Evolutionary conservation across 2,797 vertebrate species (phyloP).

Genomic region (Lepus oiostolus): DNA sequence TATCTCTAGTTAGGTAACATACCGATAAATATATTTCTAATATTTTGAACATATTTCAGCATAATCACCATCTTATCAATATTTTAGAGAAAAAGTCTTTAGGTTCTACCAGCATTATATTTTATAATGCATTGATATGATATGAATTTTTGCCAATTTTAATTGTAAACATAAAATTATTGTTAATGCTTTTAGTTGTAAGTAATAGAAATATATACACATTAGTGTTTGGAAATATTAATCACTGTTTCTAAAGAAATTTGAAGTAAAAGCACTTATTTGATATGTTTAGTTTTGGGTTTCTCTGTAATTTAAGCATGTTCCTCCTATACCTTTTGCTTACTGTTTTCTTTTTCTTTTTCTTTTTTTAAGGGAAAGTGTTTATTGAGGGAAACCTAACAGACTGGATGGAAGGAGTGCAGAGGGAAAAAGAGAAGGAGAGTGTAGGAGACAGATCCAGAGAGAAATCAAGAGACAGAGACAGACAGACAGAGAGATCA

Average conservation of each 20-base stretch:
- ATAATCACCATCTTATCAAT: background rate
- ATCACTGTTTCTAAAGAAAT: background rate
- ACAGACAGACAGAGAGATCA: too few species aligned
- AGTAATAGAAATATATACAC: background rate
- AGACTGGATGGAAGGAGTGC: too few species aligned
- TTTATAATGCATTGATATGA: background rate
- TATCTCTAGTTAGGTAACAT: background rate
- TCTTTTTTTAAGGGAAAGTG: too few species aligned
- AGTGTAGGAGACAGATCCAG: too few species aligned
- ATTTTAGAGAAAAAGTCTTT: background rate
- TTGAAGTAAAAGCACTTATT: slow-evolving; percentile 38
- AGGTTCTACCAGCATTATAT: background rate
- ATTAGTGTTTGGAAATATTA: background rate
- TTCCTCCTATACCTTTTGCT: background rate
- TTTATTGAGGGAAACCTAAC: too few species aligned
- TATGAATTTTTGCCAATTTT: background rate
- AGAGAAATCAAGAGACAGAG: too few species aligned
- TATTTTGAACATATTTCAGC: background rate
- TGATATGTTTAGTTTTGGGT: background rate
- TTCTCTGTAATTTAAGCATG: background rate
- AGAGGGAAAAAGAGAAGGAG: too few species aligned
- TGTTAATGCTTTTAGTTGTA: background rate
- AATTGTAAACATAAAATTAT: background rate
- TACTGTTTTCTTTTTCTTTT: background rate
- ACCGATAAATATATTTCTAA: background rate